phyloP scores from a whole-genome alignment of 2,797 vertebrate species.

The Phoxinus dragarum region DNA sequence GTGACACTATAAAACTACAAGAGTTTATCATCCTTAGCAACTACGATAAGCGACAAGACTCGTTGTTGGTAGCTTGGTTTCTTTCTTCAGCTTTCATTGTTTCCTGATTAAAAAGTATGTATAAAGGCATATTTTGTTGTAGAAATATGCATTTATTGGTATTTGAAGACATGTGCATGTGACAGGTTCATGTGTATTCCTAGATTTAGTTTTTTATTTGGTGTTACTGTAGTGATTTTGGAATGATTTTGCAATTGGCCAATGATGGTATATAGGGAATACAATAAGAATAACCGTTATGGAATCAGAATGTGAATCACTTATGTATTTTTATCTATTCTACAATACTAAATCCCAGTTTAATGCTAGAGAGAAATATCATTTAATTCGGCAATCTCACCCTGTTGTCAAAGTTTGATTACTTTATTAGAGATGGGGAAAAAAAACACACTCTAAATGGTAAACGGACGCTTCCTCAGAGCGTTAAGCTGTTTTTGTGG shows the following conservation, averaged over 20 bases:
- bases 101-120: neutral
- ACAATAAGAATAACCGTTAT: neutral
- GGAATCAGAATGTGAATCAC: neutral
- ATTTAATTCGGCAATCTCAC: neutral
- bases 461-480: neutral
- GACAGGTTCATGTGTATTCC: neutral
- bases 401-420: neutral
- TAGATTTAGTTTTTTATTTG: neutral
- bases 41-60: neutral
- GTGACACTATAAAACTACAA: neutral
- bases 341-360: neutral
- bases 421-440: neutral
- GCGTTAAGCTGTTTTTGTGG: neutral
- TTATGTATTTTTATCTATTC: neutral
- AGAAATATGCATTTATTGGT: too few relatives aligned
- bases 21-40: neutral
- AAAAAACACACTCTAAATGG: neutral
- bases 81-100: neutral
- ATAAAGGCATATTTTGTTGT: neutral
- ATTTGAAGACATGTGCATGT: too few relatives aligned
- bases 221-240: neutral
- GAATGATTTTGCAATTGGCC: neutral
- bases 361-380: neutral
- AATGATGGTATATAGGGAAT: neutral
- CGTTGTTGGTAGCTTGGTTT: neutral